These are phyloP conservation scores for Acanthoscelides obtectus DNA, from an alignment of 2,888 invertebrate species.

Conservation along the genomic window DNA sequence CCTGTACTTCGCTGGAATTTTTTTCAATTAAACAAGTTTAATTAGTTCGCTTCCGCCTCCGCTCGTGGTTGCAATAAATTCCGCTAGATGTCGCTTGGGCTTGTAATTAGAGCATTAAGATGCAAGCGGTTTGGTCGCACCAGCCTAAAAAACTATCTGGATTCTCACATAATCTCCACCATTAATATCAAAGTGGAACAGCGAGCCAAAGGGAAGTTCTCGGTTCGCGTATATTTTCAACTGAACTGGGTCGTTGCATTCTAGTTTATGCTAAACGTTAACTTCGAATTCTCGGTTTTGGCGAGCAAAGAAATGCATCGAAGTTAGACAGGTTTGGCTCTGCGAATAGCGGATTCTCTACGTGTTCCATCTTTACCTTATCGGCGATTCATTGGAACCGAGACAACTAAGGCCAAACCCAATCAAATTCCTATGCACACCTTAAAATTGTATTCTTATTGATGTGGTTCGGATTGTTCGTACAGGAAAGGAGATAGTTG, in stretches of 20 bases:
- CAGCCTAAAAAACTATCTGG: neutral
- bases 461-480: too few relatives aligned
- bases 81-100: neutral
- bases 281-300: neutral
- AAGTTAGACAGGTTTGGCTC: neutral
- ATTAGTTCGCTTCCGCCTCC: neutral
- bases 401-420: too few relatives aligned
- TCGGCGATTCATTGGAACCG: too few relatives aligned
- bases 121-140: neutral
- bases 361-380: too few relatives aligned
- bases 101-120: neutral
- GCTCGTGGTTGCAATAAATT: neutral
- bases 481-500: too few relatives aligned
- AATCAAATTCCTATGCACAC: too few relatives aligned
- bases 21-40: neutral
- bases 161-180: neutral
- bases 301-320: neutral
- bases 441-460: too few relatives aligned
- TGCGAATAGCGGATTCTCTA: neutral
- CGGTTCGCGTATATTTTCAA: neutral
- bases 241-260: neutral
- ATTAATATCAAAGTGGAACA: neutral
- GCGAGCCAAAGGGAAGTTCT: neutral
- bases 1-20: neutral
- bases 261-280: neutral